phyloP scores from a whole-genome alignment of 2,113 vertebrate genomes.

The Xenopus laevis region DNA sequence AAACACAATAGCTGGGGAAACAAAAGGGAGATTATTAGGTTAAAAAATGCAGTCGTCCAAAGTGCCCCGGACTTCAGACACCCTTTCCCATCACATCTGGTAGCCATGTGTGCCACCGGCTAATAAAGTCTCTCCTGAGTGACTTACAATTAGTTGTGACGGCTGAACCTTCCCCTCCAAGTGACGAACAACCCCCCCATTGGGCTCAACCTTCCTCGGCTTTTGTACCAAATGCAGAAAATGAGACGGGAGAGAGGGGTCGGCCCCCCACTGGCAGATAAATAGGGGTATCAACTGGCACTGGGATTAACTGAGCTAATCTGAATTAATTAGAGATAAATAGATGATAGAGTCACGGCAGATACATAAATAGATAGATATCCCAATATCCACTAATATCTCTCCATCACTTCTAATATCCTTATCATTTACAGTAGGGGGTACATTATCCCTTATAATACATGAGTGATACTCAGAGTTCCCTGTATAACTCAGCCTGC shows the following conservation, averaged over 20 bases:
- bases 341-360: too few relatives aligned
- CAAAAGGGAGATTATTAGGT: constrained; percentile 91
- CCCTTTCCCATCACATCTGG: constrained; percentile 88
- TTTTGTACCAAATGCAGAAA: not conserved
- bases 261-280: too few relatives aligned
- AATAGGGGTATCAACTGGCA: not conserved
- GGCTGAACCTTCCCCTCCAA: constrained; percentile 65
- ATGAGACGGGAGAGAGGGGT: too few relatives aligned
- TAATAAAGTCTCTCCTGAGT: constrained; percentile 96
- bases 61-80: constrained; percentile 60
- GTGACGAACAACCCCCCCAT: constrained; percentile 54
- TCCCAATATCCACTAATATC: too few relatives aligned
- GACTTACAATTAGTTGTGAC: constrained; percentile 86
- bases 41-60: constrained; percentile 61
- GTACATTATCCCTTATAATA: too few relatives aligned
- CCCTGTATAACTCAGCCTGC: too few relatives aligned
- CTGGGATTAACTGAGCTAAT: too few relatives aligned
- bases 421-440: too few relatives aligned
- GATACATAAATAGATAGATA: not conserved
- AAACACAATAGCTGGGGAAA: constrained; percentile 79
- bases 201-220: not conserved
- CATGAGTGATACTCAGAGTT: too few relatives aligned
- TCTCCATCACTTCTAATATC: too few relatives aligned
- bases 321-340: not conserved
- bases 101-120: constrained; percentile 88